Percentiles rank a stretch among this genome's conserved stretches.
These are phyloP conservation scores for Hoplias malabaricus DNA, from an alignment of 2,113 vertebrate genomes.

Conservation along the genomic window DNA sequence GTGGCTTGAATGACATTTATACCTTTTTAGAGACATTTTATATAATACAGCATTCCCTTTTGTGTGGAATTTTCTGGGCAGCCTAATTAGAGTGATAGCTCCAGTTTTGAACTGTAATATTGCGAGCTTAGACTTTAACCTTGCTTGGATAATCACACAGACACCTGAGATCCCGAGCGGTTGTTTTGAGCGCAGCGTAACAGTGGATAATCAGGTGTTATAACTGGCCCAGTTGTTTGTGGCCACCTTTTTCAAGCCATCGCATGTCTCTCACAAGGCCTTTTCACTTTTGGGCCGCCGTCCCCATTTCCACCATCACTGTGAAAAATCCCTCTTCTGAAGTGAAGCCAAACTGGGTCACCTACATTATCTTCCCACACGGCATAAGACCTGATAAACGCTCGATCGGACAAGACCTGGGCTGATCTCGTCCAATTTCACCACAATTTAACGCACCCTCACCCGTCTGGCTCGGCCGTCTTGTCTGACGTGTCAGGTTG, in stretches of 20 bases:
- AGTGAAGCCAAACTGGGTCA: conserved; percentile 49
- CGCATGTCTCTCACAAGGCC: conserved; percentile 15
- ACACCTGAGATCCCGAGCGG: no score
- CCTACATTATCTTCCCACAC: conserved; percentile 39
- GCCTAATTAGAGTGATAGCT: not conserved
- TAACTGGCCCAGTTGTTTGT: not conserved
- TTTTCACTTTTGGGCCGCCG: conserved; percentile 27
- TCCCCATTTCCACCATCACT: conserved; percentile 33
- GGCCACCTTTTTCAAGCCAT: not conserved
- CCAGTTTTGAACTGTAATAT: conserved; percentile 1
- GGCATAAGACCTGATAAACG: conserved; percentile 14
- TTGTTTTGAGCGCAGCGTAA: no score
- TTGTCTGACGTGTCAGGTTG: conserved; percentile 8
- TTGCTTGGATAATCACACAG: conserved; percentile 4
- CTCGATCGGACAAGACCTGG: not conserved
- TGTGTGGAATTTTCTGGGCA: not conserved
- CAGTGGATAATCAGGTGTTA: not conserved
- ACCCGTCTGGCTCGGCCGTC: not conserved
- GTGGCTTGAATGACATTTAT: no score
- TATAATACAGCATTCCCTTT: not conserved
- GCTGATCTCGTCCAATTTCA: not conserved
- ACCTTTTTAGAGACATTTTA: no score
- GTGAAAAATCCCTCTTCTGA: conserved; percentile 29
- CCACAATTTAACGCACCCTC: conserved; percentile 1
- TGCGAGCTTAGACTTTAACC: not conserved